Base-by-base conservation (phyloP, 92 coral and sea anemone genomes). In the Phenganax subtilis region DNA sequence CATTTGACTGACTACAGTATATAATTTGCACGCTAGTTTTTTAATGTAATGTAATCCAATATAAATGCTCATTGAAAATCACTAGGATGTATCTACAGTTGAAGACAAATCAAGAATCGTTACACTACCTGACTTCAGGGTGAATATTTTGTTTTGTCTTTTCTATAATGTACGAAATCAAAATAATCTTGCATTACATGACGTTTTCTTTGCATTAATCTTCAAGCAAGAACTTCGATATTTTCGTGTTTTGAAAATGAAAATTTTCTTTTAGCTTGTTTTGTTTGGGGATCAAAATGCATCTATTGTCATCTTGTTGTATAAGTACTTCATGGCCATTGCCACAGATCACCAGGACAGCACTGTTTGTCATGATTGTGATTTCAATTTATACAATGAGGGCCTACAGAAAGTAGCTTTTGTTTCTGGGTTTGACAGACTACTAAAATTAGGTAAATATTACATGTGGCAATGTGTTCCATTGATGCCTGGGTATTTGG, bases 371-470 rank as follows among this genome's bases (percentile, higher is more conserved):
- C 51, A 12, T 20, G 83, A 79, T 8, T 37, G 47, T 37, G 47
- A 37, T 37, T 37, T 37, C 47, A 37, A 37, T 37, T 37, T 37
- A 37, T 37, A 37, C 5, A 5, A 37, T 37, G 47, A 37, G 5
- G 47, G 47, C 47, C 51, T 79, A 73, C 51, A 64, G 51, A 79
- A 79, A 64, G 16, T 52, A 17, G 28, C 74, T 17, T 79, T 79
- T 64, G 53, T 79, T 61, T 15, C 37, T 64, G 83, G 83, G 56
- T 79, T 79, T 79, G 74, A 79, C 68, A 79, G 0, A 44, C 75
- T 79, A 10, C 51, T 79, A n/a, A 79, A 79, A 79, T 52, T 63
- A 63, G 83, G 83, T 79, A 79, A 16, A 54, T 9, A 6, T 0
- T 31, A 72, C 51, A 17, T 65, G 71, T 11, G n/a, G 10, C 15